These are phyloP conservation scores for Zygogramma bicolorata DNA, from an alignment of 2,888 invertebrate species.

Conservation along the genomic window DNA sequence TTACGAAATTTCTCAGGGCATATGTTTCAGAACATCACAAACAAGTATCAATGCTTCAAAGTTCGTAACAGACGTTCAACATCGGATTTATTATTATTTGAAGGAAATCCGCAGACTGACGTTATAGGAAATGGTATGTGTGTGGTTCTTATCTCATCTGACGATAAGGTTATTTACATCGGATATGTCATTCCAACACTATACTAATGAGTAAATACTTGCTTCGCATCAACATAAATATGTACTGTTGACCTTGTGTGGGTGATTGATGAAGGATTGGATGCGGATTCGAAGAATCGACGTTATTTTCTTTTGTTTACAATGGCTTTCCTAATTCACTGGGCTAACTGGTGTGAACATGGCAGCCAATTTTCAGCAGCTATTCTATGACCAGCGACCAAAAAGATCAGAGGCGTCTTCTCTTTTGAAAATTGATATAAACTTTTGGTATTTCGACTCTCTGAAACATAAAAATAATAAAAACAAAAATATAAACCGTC, in stretches of 20 bases:
- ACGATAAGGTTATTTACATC: conserved; percentile 28
- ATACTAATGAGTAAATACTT: background rate
- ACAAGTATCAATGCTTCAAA: too few species aligned
- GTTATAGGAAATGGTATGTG: conserved; percentile 29
- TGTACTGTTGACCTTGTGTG: background rate
- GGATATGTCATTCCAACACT: background rate
- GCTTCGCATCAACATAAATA: background rate
- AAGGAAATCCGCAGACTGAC: conserved; percentile 33
- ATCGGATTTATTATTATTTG: conserved; percentile 9
- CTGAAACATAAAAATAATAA: too few species aligned
- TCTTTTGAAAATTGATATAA: too few species aligned
- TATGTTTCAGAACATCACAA: too few species aligned
- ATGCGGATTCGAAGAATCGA: background rate
- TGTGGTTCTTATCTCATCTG: conserved; percentile 20
- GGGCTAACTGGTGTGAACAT: too few species aligned
- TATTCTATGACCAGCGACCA: too few species aligned
- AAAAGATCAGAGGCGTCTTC: too few species aligned
- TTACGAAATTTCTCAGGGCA: too few species aligned
- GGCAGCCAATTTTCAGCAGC: too few species aligned
- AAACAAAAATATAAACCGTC: too few species aligned
- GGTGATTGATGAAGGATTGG: background rate
- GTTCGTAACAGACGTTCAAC: background rate
- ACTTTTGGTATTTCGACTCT: too few species aligned
- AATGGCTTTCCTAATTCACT: background rate
- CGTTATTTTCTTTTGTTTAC: background rate